phyloP scores from a whole-genome alignment of 2,797 vertebrate genomes.

The Brotula barbata region DNA sequence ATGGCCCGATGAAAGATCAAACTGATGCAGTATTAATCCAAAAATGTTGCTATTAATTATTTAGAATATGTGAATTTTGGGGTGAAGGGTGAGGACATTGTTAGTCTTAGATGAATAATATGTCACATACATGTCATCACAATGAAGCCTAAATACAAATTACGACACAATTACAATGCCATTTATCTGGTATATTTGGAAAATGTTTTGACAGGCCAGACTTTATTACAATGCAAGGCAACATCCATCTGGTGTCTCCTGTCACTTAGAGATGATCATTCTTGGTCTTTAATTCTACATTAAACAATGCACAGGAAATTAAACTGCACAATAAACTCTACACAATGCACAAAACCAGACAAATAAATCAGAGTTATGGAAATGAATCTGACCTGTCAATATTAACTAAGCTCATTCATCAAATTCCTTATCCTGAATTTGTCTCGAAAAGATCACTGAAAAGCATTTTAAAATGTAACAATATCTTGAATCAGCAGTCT shows the following conservation, averaged over 20 bases:
- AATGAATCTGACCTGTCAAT: conserved; percentile 48
- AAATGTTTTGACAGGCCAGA: conserved; percentile 2
- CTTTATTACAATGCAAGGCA: conserved; percentile 13
- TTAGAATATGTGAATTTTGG: too few relatives aligned
- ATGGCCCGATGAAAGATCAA: too few relatives aligned
- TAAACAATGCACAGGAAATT: neutral
- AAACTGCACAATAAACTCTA: conserved; percentile 22
- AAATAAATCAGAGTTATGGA: conserved; percentile 36
- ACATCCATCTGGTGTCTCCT: neutral
- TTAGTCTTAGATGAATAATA: conserved; percentile 31
- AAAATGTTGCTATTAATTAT: too few relatives aligned
- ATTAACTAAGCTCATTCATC: conserved; percentile 33
- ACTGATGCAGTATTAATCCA: too few relatives aligned
- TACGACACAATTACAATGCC: conserved; percentile 30
- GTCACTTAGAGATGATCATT: neutral
- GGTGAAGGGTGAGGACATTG: too few relatives aligned
- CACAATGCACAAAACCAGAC: conserved; percentile 27
- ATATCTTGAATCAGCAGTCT: conserved; percentile 70
- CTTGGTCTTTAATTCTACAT: conserved; percentile 18
- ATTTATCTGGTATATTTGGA: conserved; percentile 31
- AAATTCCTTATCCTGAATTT: conserved; percentile 47
- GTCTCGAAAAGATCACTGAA: conserved; percentile 29
- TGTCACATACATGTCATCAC: neutral
- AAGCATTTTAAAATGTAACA: conserved; percentile 55
- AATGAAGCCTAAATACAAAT: conserved; percentile 41